Evolutionary conservation across 2,113 vertebrate species (phyloP), one percentile per base, ranked within the genome.

Genomic region (Elgaria multicarinata): DNA sequence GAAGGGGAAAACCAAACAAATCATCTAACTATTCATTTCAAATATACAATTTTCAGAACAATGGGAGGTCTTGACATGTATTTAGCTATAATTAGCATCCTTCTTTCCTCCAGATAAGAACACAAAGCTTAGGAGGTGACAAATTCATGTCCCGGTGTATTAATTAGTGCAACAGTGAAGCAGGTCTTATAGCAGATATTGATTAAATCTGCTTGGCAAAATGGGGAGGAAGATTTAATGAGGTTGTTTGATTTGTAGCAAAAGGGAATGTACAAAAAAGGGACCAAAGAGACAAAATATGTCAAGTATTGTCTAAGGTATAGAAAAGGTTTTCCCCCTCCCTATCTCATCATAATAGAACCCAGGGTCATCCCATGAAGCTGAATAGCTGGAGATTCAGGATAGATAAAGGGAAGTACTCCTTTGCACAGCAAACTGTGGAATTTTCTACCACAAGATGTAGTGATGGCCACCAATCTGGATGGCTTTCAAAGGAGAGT

Each of bases 21-120:
- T 93, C 93, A 96, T 86, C 91, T 78, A 92, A 92, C 89, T 91
- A 90, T 90, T 79, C 82, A 92, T 95, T 92, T 78, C 39, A 69
- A 58, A 75, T 42, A 69, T n/a, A 83, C 8, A 44, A 87, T 87
- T 95, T 84, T 92, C 1, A 83, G 90, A 93, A 93, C 86, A 86
- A 81, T 91, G 78, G 72, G 90, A 95, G 89, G 93, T 28, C 31
- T 62, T 86, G n/a, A 46, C 26, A 75, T 46, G 55, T 0, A 18
- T 76, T 95, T 93, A 82, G 88, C 0, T 2, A 80, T 58, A 76
- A 92, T 95, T 88, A 90, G 87, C 95, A 93, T 90, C 92, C 92
- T 95, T 92, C 90, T 93, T 87, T 88, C 74, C 80, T 46, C 82
- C 13, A 28, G 55, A 66, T 83, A 92, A 74, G 88, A 92, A 93